Percentiles rank a stretch among this genome's conserved stretches.
Conservation (phyloP, 1,140 invertebrate species). For the Drosophila cardini region DNA sequence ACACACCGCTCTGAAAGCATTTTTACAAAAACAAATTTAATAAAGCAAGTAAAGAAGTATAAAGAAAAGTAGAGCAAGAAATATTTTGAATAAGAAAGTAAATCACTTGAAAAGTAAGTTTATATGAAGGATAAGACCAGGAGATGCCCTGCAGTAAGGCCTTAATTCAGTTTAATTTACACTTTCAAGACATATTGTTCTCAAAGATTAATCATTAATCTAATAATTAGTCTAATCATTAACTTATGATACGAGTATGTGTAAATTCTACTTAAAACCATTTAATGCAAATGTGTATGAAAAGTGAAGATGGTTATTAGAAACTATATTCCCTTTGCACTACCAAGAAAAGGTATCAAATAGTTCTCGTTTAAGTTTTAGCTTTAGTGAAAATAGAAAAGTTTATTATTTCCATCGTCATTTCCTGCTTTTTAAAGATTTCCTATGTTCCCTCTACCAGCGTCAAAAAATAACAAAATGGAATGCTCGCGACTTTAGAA, state of each 20-base stretch:
- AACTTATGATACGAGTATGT: too few relatives aligned
- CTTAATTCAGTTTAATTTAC: too few relatives aligned
- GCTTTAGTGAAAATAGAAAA: neutral
- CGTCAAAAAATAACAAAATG: neutral
- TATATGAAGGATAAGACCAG: too few relatives aligned
- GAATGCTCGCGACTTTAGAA: too few relatives aligned
- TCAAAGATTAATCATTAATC: too few relatives aligned
- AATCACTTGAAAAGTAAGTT: neutral
- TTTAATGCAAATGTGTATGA: too few relatives aligned
- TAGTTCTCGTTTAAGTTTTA: neutral
- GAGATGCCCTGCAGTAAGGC: neutral
- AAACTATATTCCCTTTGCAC: too few relatives aligned
- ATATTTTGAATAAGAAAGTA: neutral
- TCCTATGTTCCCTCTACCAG: neutral
- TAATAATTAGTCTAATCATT: too few relatives aligned
- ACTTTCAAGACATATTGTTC: too few relatives aligned
- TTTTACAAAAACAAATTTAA: conserved; percentile 65
- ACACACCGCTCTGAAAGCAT: conserved; percentile 72
- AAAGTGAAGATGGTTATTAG: too few relatives aligned
- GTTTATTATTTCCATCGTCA: neutral
- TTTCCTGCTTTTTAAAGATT: conserved; percentile 10
- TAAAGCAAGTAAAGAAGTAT: conserved; percentile 56
- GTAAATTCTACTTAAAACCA: too few relatives aligned
- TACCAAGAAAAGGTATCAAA: too few relatives aligned
- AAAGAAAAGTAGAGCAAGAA: conserved; percentile 36